Evolutionary conservation across 2,797 vertebrate species (phyloP), one percentile per base, ranked within the genome.

Genomic region (Rhinichthys osculus): DNA sequence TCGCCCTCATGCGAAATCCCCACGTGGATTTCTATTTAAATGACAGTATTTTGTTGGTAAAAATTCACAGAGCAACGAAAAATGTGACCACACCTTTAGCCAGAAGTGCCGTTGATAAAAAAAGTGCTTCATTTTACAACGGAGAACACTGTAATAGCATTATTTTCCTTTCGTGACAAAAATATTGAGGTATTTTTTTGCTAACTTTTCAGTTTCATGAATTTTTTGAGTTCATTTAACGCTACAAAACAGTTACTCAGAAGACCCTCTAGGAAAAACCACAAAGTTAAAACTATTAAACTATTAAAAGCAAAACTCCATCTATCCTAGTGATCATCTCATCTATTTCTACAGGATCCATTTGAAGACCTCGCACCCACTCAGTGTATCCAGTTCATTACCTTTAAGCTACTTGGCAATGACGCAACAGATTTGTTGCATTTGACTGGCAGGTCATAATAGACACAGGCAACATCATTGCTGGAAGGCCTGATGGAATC

Each of bases 401-500:
- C 38, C 64, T 70, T 72, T 17, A 57, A 35, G 57, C 67, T 73
- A 54, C 79, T 79, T 81, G 71, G 83, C 80, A 64, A 81, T 21
- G 74, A 84, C 42, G 21, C 44, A 84, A 84, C 35, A 47, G 40
- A 64, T 33, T 21, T 19, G 35, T 50, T 77, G n/a, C 52, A 35
- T 83, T 35, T 70, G 79, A 82, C 84, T 59, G 76, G 69, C 27
- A 69, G 82, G 40, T 82, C 40, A 71, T 42, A 74, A 78, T 66
- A 57, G 47, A 73, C 69, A 66, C 19, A 4, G 14, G 52, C 21
- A 44, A 69, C 66, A 62, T 87, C 90, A 95, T 90, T 95, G 94
- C 86, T 98, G 98, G 94, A 99, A 99, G 9, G 98, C 97, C 95
- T 99, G 98, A 93, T 99, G 98, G 93, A 99, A 99, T 91, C 98